phyloP scores from a whole-genome alignment of 2,113 vertebrate species.

The Anser cygnoides region DNA sequence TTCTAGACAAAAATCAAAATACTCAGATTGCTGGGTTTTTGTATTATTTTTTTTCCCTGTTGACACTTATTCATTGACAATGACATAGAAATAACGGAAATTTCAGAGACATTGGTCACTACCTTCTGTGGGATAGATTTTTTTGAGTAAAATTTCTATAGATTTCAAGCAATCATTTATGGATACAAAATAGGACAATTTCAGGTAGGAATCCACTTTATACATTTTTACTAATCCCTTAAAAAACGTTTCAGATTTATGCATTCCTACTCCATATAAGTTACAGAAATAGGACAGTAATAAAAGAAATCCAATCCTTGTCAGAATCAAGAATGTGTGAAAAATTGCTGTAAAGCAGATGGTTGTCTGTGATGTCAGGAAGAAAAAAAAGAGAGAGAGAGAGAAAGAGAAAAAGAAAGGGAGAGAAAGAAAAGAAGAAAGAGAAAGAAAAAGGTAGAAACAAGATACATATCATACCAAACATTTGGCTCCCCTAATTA shows the following conservation, averaged over 20 bases:
- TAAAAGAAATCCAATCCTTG: slow-evolving; percentile 23
- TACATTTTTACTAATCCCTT: background rate
- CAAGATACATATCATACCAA: background rate
- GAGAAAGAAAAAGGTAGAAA: too few species aligned
- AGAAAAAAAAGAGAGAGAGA: background rate
- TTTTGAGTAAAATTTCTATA: background rate
- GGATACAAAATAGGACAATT: background rate
- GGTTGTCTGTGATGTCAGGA: background rate
- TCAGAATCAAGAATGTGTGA: slow-evolving; percentile 23
- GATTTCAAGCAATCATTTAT: background rate
- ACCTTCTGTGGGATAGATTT: background rate
- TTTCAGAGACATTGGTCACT: background rate
- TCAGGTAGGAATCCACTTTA: background rate
- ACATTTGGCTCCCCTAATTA: background rate
- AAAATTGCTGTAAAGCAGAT: slow-evolving; percentile 39
- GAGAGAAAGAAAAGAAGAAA: background rate
- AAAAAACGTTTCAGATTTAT: background rate
- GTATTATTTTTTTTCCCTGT: too few species aligned
- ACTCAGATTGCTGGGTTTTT: background rate
- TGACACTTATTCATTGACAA: background rate
- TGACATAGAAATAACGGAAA: background rate
- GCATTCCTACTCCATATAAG: background rate
- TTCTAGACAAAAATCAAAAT: background rate
- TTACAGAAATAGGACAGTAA: slow-evolving; percentile 23
- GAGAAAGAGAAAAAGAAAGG: background rate